These are phyloP conservation scores for Neotoma lepida DNA, from an alignment of 2,113 vertebrate species.

Conservation along the genomic window DNA sequence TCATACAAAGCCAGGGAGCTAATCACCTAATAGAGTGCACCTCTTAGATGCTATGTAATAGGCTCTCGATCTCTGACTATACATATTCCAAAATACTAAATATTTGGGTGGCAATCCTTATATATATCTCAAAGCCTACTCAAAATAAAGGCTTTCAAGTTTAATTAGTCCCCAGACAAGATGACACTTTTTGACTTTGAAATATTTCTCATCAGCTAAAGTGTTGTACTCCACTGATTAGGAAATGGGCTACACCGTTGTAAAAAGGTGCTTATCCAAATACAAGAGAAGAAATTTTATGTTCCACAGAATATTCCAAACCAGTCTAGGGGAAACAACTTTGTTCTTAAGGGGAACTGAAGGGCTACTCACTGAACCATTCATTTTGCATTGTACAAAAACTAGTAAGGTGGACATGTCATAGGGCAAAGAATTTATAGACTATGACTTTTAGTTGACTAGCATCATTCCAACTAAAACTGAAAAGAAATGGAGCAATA, in stretches of 20 bases:
- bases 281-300: constrained; percentile 37
- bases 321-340: background rate
- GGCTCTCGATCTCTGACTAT: background rate
- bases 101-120: background rate
- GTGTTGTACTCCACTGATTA: background rate
- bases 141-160: constrained; percentile 33
- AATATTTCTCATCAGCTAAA: constrained; percentile 53
- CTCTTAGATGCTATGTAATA: background rate
- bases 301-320: background rate
- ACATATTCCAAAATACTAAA: constrained; percentile 34
- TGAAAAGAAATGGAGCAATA: background rate
- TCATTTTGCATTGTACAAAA: background rate
- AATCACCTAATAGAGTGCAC: background rate
- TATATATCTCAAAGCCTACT: constrained; percentile 17
- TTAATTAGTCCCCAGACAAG: constrained; percentile 4
- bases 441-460: background rate
- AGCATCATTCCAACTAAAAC: background rate
- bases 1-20: background rate
- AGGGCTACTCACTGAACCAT: background rate
- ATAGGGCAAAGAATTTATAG: background rate
- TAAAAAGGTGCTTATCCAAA: background rate
- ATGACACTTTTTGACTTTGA: constrained; percentile 31
- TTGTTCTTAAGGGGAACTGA: background rate
- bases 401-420: background rate
- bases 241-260: background rate